phyloP scores from a whole-genome alignment of 2,113 vertebrate genomes.

The Chrysemys picta region DNA sequence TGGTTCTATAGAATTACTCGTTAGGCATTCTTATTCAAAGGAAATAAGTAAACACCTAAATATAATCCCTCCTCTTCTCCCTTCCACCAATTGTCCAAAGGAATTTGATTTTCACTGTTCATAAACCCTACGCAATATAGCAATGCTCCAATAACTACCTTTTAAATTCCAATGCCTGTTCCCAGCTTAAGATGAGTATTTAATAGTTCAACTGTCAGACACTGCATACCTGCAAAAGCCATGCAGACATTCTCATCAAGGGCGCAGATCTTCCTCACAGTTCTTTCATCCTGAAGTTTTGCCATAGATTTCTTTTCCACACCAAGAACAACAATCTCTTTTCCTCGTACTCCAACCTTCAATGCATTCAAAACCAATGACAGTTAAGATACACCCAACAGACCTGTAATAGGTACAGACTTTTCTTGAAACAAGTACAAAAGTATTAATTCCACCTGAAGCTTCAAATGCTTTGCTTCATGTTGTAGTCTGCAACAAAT shows the following conservation, averaged over 20 bases:
- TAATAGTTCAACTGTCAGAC: neutral
- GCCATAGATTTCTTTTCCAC: constrained; percentile 92
- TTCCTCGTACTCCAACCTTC: constrained; percentile 88
- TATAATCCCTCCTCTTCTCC: neutral
- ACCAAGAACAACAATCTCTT: constrained; percentile 88
- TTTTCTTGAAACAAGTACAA: neutral
- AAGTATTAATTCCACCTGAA: neutral
- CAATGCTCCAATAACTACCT: neutral
- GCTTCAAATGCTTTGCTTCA: neutral
- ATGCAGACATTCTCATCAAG: constrained; percentile 90
- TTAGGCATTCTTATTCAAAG: neutral
- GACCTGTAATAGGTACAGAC: rapidly evolving
- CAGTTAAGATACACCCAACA: neutral
- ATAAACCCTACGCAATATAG: rapidly evolving
- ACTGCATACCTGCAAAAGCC: constrained; percentile 86
- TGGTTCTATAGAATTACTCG: neutral
- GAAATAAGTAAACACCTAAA: neutral
- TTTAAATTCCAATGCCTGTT: neutral
- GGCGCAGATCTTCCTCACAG: constrained; percentile 89
- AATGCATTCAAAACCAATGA: neutral
- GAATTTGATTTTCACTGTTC: neutral
- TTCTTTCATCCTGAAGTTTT: constrained; percentile 90
- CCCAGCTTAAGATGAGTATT: rapidly evolving
- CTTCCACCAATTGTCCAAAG: neutral
- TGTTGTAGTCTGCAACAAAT: neutral